phyloP scores from a whole-genome alignment of 35 echinoderm and acorn worm genomes.

The Heliocidaris tuberculata region DNA sequence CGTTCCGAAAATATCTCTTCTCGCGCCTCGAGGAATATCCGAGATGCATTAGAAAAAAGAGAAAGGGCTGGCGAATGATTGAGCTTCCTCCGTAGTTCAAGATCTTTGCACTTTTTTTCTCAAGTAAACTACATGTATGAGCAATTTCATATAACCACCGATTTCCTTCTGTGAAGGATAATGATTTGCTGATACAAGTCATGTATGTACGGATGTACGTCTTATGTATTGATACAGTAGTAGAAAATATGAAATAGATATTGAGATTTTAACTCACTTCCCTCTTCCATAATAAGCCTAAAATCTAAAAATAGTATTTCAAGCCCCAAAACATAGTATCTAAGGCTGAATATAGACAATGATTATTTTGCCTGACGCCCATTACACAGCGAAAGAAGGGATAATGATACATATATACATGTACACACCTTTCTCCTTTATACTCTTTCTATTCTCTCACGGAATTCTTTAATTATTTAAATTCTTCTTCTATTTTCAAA shows the following conservation, averaged over 20 bases:
- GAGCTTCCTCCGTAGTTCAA: not conserved
- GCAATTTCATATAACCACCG: slow-evolving; percentile 9
- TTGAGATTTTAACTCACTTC: not conserved
- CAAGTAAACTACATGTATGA: not conserved
- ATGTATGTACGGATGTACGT: not conserved
- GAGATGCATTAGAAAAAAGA: not conserved
- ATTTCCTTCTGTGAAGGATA: not conserved
- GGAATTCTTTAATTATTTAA: no score
- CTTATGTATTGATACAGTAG: not conserved
- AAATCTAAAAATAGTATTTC: not conserved
- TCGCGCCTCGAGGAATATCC: not conserved
- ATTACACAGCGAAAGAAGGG: no score
- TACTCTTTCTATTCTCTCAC: no score
- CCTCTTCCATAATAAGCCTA: not conserved
- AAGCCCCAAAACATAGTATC: not conserved
- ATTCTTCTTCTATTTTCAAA: no score
- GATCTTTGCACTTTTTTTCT: slow-evolving; percentile 17
- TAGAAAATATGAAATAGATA: not conserved
- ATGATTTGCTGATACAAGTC: not conserved
- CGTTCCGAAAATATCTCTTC: not conserved
- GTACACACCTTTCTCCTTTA: no score
- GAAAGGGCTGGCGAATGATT: not conserved
- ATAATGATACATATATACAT: no score
- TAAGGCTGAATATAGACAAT: not conserved
- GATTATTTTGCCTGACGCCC: no score